Evolutionary conservation across 2,113 vertebrate species (phyloP).

Genomic region (Oncorhynchus kisutch): DNA sequence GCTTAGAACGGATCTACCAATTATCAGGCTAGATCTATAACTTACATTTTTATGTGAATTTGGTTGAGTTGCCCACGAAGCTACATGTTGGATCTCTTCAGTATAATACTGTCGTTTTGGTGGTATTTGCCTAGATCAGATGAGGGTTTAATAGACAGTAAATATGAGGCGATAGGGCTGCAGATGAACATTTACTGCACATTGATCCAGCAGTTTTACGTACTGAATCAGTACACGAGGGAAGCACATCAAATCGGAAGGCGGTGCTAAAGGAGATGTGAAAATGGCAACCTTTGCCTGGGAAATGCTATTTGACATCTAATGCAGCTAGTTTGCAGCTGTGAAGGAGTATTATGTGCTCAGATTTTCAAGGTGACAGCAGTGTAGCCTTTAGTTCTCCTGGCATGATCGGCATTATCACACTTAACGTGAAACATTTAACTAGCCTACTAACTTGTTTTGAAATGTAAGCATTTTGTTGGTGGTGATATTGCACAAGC

Average conservation of each 20-base stretch:
- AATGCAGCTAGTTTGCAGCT: neutral
- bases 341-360: neutral
- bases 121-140: constrained; percentile 43
- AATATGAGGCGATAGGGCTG: constrained; percentile 24
- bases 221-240: neutral
- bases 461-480: neutral
- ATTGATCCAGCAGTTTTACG: neutral
- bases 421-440: neutral
- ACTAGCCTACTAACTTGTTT: constrained; percentile 22
- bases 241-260: constrained; percentile 8
- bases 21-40: too few relatives aligned
- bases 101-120: constrained; percentile 23
- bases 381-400: neutral
- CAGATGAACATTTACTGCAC: constrained; percentile 13
- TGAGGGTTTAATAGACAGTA: constrained; percentile 31
- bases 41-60: too few relatives aligned
- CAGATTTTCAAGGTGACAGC: neutral
- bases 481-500: neutral
- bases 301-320: constrained; percentile 16
- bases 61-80: too few relatives aligned
- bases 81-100: too few relatives aligned
- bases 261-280: neutral
- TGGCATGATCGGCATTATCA: constrained; percentile 21
- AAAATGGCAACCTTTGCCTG: neutral
- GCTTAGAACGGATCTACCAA: too few relatives aligned